A percentile compares a stretch with the other conserved stretches of the same genome.
Evolutionary conservation across 2,797 vertebrate species (phyloP).

Genomic region (Fringilla coelebs): DNA sequence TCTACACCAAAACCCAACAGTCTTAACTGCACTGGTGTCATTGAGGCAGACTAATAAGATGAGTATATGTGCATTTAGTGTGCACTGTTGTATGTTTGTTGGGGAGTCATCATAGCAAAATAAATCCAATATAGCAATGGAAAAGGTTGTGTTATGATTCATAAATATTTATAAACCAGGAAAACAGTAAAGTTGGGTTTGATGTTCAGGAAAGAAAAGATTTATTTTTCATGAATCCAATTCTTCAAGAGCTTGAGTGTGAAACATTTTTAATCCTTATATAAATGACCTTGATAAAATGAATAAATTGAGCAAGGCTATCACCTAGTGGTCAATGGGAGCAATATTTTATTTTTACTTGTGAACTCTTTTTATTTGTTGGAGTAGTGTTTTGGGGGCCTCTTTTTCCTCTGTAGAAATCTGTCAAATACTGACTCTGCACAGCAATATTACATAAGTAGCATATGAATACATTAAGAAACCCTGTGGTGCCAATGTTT

Average conservation of each 20-base stretch:
- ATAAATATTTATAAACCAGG: constrained; percentile 24
- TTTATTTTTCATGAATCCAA: background rate
- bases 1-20: background rate
- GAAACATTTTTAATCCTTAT: constrained; percentile 68
- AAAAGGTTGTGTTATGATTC: background rate
- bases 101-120: background rate
- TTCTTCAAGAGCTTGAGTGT: constrained; percentile 9
- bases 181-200: background rate
- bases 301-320: constrained; percentile 69
- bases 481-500: background rate
- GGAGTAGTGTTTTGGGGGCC: background rate
- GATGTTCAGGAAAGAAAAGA: background rate
- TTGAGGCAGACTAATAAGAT: background rate
- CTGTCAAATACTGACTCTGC: background rate
- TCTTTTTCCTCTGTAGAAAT: background rate
- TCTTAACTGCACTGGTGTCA: background rate
- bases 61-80: background rate
- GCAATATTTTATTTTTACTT: background rate
- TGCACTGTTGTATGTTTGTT: background rate
- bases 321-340: constrained; percentile 63
- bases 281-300: constrained; percentile 66
- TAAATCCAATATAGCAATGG: background rate
- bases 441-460: background rate
- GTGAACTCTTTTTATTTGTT: background rate
- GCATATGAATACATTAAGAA: background rate